A percentile compares a stretch with the other conserved stretches of the same genome.
Evolutionary conservation across 2,797 vertebrate species (phyloP).

Genomic region (Natrix natrix): DNA sequence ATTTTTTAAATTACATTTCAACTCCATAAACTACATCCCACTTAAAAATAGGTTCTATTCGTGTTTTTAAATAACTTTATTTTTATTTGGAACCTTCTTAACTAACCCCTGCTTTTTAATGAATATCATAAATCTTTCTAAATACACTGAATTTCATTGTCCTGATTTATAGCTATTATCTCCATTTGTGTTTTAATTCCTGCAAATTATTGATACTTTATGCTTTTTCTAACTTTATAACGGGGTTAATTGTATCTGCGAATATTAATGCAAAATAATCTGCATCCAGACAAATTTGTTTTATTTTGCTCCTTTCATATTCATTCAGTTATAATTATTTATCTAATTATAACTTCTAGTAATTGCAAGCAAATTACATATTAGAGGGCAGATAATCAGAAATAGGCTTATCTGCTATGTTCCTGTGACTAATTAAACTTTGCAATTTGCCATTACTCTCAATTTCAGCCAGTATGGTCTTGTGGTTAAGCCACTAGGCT

Average conservation of each 20-base stretch:
- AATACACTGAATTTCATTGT: neutral
- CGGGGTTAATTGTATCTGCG: neutral
- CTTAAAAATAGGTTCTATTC: neutral
- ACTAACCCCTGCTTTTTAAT: neutral
- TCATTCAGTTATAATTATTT: neutral
- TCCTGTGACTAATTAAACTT: neutral
- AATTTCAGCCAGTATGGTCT: neutral
- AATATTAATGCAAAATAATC: neutral
- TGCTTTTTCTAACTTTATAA: neutral
- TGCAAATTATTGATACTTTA: neutral
- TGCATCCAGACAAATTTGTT: neutral
- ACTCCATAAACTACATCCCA: neutral
- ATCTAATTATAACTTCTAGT: neutral
- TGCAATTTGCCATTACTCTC: neutral
- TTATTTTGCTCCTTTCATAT: neutral
- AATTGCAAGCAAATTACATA: neutral
- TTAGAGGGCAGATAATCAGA: neutral
- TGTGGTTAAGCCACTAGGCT: neutral
- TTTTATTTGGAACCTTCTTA: neutral
- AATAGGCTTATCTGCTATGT: neutral
- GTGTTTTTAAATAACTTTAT: neutral
- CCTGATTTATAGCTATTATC: neutral
- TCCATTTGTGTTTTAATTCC: neutral
- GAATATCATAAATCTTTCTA: neutral
- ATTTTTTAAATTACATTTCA: neutral